These are phyloP conservation scores for Phalacrocorax aristotelis DNA, from an alignment of 2,113 vertebrate genomes.

Conservation along the genomic window DNA sequence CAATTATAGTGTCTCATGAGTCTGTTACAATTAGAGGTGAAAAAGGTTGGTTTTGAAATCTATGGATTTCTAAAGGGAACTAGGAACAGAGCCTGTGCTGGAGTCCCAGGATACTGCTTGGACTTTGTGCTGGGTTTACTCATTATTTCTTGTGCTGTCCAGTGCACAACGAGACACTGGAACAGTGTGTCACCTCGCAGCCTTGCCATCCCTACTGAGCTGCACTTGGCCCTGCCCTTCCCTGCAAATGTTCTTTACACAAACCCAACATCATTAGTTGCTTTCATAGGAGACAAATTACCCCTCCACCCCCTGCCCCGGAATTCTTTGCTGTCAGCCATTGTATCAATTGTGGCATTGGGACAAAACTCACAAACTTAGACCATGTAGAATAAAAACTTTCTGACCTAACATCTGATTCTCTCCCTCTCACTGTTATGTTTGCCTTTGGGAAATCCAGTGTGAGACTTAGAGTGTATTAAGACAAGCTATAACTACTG, in stretches of 20 bases:
- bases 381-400: not conserved
- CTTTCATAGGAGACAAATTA: not conserved
- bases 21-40: not conserved
- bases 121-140: not conserved
- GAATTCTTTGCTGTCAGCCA: not conserved
- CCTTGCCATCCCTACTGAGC: not conserved
- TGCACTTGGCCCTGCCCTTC: not conserved
- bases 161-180: not conserved
- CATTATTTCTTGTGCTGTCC: not conserved
- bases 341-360: accelerated
- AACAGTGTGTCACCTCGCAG: not conserved
- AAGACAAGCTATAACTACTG: not conserved
- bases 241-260: not conserved
- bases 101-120: not conserved
- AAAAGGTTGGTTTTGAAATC: constrained; percentile 11
- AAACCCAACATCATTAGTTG: not conserved
- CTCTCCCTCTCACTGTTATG: not conserved
- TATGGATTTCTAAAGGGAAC: not conserved
- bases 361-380: not conserved
- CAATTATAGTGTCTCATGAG: not conserved
- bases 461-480: not conserved
- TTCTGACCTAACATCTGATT: not conserved
- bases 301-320: too few species aligned
- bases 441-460: not conserved
- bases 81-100: not conserved